Conservation (phyloP, 2,113 vertebrate genomes). For the Synodontis membranacea region DNA sequence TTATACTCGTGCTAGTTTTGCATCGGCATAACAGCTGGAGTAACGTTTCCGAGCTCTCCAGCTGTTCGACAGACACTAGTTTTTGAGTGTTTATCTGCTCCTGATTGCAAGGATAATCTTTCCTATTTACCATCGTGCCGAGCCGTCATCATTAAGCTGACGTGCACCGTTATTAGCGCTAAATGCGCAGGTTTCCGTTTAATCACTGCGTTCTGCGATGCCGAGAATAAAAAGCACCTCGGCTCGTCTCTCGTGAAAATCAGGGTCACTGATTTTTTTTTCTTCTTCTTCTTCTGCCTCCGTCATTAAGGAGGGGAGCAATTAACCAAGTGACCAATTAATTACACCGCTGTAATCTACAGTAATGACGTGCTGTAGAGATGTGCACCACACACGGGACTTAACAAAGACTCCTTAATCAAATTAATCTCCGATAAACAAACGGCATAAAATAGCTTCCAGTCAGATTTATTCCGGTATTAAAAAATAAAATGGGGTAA, state of each 20-base stretch:
- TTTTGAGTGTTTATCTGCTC: neutral
- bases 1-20: neutral
- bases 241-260: conserved; percentile 52
- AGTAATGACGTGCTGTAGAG: conserved; percentile 63
- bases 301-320: conserved; percentile 69
- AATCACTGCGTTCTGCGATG: conserved; percentile 12
- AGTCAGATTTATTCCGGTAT: conserved; percentile 68
- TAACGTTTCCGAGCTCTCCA: neutral
- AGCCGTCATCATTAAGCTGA: neutral
- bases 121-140: neutral
- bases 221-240: conserved; percentile 27
- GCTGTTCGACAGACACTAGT: neutral
- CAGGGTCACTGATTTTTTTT: conserved; percentile 61
- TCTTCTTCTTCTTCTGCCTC: neutral
- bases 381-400: conserved; percentile 65
- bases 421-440: conserved; percentile 77
- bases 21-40: neutral
- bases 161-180: neutral
- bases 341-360: conserved; percentile 73
- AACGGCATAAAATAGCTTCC: conserved; percentile 67
- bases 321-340: conserved; percentile 75
- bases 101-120: neutral
- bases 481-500: conserved; percentile 63
- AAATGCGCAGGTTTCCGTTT: neutral
- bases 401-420: conserved; percentile 71